Evolutionary conservation across 2,888 invertebrate species (phyloP).

Genomic region (Drepana falcataria): DNA sequence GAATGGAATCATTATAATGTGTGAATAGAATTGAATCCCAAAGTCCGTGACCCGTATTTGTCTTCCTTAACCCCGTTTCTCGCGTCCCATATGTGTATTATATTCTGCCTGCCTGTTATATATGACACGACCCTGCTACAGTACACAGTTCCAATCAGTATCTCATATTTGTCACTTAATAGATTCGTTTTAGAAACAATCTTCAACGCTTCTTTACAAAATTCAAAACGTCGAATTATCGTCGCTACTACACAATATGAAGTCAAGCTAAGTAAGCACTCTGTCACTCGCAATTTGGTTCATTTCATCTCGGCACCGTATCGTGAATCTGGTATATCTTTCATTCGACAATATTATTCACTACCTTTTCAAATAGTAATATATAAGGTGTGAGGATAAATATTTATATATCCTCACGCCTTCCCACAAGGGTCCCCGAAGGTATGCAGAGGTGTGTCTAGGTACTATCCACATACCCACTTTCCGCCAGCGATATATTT

Average conservation of each 20-base stretch:
- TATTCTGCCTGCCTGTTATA: background rate
- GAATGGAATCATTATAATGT: background rate
- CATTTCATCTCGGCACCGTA: background rate
- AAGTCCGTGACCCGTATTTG: conserved; percentile 42
- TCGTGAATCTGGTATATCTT: background rate
- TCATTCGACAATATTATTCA: background rate
- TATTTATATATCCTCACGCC: too few species aligned
- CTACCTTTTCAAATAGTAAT: too few species aligned
- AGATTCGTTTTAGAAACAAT: too few species aligned
- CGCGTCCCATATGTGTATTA: conserved; percentile 31
- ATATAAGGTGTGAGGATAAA: too few species aligned
- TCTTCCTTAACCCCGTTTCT: conserved; percentile 35
- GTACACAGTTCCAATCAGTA: background rate
- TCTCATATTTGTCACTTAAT: background rate
- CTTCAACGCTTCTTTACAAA: too few species aligned
- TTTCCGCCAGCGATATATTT: too few species aligned
- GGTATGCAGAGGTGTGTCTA: too few species aligned
- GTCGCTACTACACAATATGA: background rate
- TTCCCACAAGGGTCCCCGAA: too few species aligned
- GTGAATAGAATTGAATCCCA: background rate
- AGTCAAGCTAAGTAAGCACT: background rate
- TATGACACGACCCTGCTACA: background rate
- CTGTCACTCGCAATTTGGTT: background rate
- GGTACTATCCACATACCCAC: too few species aligned
- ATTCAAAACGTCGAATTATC: background rate